A percentile compares a stretch with the other conserved stretches of the same genome.
Conservation (phyloP, 53 echinoderm and acorn worm genomes). For the Hippasteria phrygiana region DNA sequence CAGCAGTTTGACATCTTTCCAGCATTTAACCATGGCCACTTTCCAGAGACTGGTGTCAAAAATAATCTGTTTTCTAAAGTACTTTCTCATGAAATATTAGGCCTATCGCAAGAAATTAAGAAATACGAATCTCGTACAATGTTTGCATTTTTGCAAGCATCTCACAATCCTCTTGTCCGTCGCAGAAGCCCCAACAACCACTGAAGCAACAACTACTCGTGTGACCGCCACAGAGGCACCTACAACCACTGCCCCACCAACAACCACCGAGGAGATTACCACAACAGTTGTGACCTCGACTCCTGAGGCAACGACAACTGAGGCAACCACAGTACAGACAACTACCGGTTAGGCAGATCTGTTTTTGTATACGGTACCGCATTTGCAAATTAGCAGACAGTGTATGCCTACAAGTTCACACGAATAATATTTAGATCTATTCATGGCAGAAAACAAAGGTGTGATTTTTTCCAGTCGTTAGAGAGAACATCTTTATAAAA, state of each 20-base stretch:
- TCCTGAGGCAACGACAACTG: slow-evolving; percentile 25
- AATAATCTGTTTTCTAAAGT: neutral
- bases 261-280: slow-evolving; percentile 39
- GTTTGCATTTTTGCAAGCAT: neutral
- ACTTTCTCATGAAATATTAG: no score
- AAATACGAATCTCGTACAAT: neutral
- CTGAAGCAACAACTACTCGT: neutral
- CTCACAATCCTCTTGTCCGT: neutral
- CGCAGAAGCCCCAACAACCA: slow-evolving; percentile 4
- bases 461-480: no score
- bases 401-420: no score
- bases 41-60: neutral
- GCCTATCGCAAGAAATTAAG: neutral
- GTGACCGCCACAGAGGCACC: neutral
- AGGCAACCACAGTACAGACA: slow-evolving; percentile 9
- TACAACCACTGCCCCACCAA: slow-evolving; percentile 11
- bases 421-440: no score
- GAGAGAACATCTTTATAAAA: no score
- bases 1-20: neutral
- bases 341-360: slow-evolving; percentile 6
- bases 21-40: neutral
- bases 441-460: no score
- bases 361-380: no score
- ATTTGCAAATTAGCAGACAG: no score
- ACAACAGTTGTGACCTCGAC: slow-evolving; percentile 3